Evolutionary conservation across 2,113 vertebrate genomes (phyloP).

Genomic region (Myrmecophaga tridactyla): DNA sequence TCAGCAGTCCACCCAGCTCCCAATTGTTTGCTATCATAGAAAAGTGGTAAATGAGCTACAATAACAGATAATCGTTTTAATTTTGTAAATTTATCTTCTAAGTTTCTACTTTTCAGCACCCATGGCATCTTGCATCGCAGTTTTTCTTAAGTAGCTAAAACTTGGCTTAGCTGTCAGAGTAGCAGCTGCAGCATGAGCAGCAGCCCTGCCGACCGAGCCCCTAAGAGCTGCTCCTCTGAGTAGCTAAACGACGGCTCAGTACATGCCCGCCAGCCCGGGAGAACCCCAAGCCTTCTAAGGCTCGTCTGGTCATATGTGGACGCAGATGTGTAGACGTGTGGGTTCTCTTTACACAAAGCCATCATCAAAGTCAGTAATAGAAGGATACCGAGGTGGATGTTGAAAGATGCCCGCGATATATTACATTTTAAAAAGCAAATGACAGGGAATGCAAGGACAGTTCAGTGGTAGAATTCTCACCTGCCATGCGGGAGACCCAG

Average conservation of each 20-base stretch:
- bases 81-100: neutral
- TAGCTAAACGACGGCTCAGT: neutral
- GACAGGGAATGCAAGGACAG: no score
- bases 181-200: neutral
- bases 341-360: neutral
- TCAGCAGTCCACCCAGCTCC: neutral
- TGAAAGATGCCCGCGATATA: neutral
- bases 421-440: neutral
- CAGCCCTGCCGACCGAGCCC: neutral
- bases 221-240: neutral
- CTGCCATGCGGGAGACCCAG: no score
- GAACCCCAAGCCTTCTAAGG: neutral
- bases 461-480: no score
- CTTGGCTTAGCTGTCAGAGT: neutral
- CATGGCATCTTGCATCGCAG: neutral
- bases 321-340: neutral
- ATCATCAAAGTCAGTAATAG: neutral
- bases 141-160: neutral
- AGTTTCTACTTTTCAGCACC: neutral
- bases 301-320: neutral
- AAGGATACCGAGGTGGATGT: neutral
- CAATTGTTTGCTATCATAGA: neutral
- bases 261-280: neutral
- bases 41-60: neutral
- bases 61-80: neutral